Evolutionary conservation across 2,888 invertebrate genomes (phyloP), one percentile per base, ranked within the genome.

Genomic region (Cotesia congregata): DNA sequence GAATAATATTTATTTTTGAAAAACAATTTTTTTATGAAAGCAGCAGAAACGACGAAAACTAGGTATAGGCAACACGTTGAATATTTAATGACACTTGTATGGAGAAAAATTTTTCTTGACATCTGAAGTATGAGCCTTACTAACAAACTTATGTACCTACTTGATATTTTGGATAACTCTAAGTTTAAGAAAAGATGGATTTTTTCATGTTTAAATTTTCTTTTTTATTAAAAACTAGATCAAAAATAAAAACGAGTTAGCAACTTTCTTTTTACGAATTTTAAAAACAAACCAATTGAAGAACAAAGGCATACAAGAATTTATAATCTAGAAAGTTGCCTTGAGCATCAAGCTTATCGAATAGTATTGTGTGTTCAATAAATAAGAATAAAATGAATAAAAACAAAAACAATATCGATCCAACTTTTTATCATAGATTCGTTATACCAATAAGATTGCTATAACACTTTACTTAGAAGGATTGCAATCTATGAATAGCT

Each of bases 21-120:
- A 30, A 30, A 30, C 30, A 30, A 30, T 30, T 59, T 7, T 41
- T 6, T 65, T 61, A 62, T 3, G 38, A 65, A 67, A 67, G 9
- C 0, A 71, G 15, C 64, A 50, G 68, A 60, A 9, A 40, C 12
- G 59, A 74, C 38, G 50, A 67, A 60, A 67, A 67, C 68, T 67
- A 60, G 39, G 17, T 50, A 50, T 40, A 39, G 68, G 67, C 38
- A 68, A 40, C 15, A 40, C 67, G 67, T 59, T 73, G 73, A 74
- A 74, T 74, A 74, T 68, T 74, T 67, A 68, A 67, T 38, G 62
- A 40, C 61, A 74, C 74, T 68, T 40, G 68, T 68, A 68, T 67
- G 60, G 39, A n/a, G 38, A 74, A 67, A 62, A 62, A 17, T 67
- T 38, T 74, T 74, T 12, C 38, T n/a, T n/a, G 61, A 67, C 61